Conservation (phyloP, 1,140 invertebrate genomes). For the Pteromalus puparum region DNA sequence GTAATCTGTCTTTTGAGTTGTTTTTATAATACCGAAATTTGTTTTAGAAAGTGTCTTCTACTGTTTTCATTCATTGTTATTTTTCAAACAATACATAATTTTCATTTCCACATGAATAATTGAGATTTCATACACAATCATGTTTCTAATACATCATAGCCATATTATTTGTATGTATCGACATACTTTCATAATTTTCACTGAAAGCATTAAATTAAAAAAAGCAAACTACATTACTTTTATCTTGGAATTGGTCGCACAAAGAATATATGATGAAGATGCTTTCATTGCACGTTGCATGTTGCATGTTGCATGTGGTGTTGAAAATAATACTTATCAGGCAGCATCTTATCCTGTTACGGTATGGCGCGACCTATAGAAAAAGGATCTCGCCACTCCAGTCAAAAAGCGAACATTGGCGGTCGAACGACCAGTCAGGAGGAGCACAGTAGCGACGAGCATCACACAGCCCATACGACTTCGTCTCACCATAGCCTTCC, state of each 20-base stretch:
- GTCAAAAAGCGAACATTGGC: constrained; percentile 67
- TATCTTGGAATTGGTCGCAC: background rate
- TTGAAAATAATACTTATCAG: constrained; percentile 62
- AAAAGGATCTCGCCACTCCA: constrained; percentile 65
- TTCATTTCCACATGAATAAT: background rate
- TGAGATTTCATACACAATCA: background rate
- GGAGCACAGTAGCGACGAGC: constrained; percentile 85
- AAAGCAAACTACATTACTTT: background rate
- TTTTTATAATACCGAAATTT: constrained; percentile 22
- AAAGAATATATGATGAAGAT: constrained; percentile 42
- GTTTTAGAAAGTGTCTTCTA: constrained; percentile 38
- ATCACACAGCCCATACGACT: constrained; percentile 73
- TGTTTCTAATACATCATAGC: background rate
- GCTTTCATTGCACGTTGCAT: constrained; percentile 54
- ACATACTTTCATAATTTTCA: too few relatives aligned
- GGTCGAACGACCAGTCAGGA: constrained; percentile 79
- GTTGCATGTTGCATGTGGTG: constrained; percentile 61
- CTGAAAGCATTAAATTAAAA: background rate
- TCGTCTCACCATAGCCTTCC: constrained; percentile 73
- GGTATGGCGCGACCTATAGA: constrained; percentile 66
- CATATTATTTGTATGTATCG: background rate
- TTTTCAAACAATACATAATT: background rate
- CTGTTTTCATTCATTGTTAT: background rate
- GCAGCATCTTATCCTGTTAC: constrained; percentile 67
- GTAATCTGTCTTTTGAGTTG: constrained; percentile 24